Conservation (phyloP, 2,888 invertebrate genomes). For the Chymomyza procnemis region DNA sequence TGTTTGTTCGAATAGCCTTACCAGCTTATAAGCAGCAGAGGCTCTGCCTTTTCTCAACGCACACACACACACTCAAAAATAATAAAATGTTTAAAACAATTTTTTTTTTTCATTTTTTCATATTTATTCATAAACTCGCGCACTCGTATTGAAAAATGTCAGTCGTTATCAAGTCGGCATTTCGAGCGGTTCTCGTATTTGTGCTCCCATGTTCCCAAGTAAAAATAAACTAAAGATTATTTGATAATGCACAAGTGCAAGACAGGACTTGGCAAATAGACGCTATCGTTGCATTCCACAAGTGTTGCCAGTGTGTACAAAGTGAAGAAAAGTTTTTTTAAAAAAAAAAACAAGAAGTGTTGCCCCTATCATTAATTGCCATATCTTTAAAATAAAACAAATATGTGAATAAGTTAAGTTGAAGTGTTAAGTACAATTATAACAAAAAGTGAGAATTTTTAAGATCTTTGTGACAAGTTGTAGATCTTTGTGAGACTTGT, state of each 20-base stretch:
- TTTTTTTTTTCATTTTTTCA: constrained; percentile 21
- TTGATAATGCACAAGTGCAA: not conserved
- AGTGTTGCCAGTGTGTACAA: not conserved
- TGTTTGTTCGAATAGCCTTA: constrained; percentile 38
- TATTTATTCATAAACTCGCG: constrained; percentile 23
- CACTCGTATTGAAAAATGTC: constrained; percentile 40
- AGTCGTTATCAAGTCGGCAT: constrained; percentile 70
- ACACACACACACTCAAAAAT: not conserved
- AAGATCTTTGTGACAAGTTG: too few species aligned
- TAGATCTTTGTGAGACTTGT: too few species aligned
- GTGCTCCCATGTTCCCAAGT: not conserved
- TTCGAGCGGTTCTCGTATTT: constrained; percentile 43
- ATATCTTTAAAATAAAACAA: not conserved
- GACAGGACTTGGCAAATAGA: not conserved
- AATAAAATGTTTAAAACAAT: constrained; percentile 15
- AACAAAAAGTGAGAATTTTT: not conserved
- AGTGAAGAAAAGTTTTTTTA: not conserved
- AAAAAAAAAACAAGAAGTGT: not conserved
- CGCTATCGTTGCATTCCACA: not conserved
- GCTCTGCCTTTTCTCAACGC: constrained; percentile 19
- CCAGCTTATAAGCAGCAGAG: constrained; percentile 1
- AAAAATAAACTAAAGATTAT: constrained; percentile 2
- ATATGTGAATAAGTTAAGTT: not conserved
- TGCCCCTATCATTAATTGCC: not conserved
- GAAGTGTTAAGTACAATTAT: not conserved